These are phyloP conservation scores for Hydraecia micacea DNA, from an alignment of 2,888 invertebrate species.

Conservation along the genomic window DNA sequence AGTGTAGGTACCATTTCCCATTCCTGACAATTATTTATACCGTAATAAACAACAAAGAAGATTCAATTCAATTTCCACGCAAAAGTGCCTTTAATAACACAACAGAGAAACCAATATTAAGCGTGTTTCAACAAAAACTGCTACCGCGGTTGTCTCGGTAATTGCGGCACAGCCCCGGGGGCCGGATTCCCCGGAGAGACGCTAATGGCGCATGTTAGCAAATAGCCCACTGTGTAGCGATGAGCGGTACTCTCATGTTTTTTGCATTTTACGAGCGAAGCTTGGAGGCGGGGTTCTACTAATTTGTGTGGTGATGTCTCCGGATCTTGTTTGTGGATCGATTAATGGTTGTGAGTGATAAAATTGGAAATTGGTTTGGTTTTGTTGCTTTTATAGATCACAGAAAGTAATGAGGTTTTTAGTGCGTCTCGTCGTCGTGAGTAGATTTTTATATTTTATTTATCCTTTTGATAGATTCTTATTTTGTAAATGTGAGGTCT, in stretches of 20 bases:
- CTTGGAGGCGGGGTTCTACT: conserved; percentile 47
- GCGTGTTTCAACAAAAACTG: conserved; percentile 61
- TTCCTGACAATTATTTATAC: neutral
- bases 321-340: neutral
- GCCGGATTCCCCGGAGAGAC: conserved; percentile 66
- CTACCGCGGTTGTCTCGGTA: conserved; percentile 65
- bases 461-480: too few species aligned
- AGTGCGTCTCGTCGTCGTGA: too few species aligned
- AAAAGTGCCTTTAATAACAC: conserved; percentile 64
- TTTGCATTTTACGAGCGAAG: conserved; percentile 43
- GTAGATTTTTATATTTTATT: too few species aligned
- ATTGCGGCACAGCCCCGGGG: conserved; percentile 60
- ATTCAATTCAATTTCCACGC: conserved; percentile 34
- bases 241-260: conserved; percentile 42
- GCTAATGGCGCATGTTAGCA: conserved; percentile 71
- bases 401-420: neutral
- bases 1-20: too few species aligned
- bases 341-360: conserved; percentile 3
- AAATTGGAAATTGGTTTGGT: neutral
- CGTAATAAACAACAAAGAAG: conserved; percentile 30
- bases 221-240: conserved; percentile 65
- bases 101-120: conserved; percentile 46
- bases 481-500: too few species aligned
- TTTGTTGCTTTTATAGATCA: neutral
- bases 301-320: conserved; percentile 48